Conservation (phyloP, 2,113 vertebrate species). For the Chaetops frenatus region DNA sequence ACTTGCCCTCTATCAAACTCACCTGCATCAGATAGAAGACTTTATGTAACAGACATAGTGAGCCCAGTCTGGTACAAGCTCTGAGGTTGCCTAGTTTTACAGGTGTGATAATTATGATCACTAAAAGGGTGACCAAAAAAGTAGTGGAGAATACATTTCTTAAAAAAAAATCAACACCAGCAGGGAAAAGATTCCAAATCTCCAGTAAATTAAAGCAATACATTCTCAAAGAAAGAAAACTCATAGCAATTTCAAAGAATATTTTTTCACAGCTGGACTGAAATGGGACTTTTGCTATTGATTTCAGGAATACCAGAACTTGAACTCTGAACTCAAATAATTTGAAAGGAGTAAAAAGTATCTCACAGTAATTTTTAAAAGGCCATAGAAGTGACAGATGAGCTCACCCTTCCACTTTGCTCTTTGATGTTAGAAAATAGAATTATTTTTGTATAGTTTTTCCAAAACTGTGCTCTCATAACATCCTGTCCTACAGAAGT, state of each 20-base stretch:
- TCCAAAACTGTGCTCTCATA: neutral
- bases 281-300: neutral
- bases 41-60: neutral
- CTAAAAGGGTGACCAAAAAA: neutral
- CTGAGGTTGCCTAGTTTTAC: neutral
- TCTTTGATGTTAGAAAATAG: neutral
- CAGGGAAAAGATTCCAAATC: neutral
- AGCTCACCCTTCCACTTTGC: neutral
- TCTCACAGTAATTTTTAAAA: conserved; percentile 30
- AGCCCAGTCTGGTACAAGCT: neutral
- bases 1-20: neutral
- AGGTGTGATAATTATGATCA: neutral
- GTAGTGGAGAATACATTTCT: neutral
- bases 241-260: neutral
- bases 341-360: conserved; percentile 25
- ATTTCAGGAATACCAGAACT: conserved; percentile 15
- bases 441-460: neutral
- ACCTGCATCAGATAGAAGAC: neutral
- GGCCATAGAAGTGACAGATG: neutral
- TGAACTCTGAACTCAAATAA: conserved; percentile 37
- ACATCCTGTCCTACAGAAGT: neutral
- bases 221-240: neutral
- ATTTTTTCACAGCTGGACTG: neutral
- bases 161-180: neutral
- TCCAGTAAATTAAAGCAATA: conserved; percentile 16